These are phyloP conservation scores for Artibeus jamaicensis DNA, from an alignment of 2,797 vertebrate species.

Conservation along the genomic window DNA sequence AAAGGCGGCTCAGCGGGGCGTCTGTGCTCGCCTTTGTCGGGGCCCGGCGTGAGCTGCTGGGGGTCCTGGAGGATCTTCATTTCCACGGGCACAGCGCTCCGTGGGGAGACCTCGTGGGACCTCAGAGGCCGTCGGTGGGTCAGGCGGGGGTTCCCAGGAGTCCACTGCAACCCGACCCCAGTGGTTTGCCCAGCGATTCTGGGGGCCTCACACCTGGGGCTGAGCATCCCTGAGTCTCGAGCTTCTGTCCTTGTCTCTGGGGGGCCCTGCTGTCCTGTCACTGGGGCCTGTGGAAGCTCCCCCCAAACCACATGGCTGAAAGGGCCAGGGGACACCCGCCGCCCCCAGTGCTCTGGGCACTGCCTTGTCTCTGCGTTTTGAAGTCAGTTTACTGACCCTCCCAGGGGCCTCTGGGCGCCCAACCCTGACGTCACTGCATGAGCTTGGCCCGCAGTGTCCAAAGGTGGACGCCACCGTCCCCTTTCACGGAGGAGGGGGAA, in stretches of 20 bases:
- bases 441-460: rapidly evolving
- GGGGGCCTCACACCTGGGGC: too few species aligned
- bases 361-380: rapidly evolving
- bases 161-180: background rate
- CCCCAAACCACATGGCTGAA: rapidly evolving
- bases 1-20: too few species aligned
- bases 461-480: rapidly evolving
- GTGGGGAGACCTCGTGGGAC: too few species aligned
- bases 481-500: rapidly evolving
- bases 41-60: too few species aligned
- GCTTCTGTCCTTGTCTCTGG: background rate
- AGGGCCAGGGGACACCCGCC: rapidly evolving
- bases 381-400: background rate
- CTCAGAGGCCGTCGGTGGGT: rapidly evolving
- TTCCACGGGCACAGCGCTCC: background rate
- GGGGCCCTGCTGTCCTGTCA: too few species aligned
- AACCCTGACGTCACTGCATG: rapidly evolving
- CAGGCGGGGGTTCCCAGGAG: background rate
- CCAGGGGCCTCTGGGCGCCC: rapidly evolving
- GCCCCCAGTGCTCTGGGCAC: background rate
- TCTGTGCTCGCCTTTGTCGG: too few species aligned
- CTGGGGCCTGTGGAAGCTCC: background rate
- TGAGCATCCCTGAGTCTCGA: too few species aligned
- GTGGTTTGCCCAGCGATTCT: too few species aligned
- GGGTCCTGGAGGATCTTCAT: too few species aligned